Evolutionary conservation across 2,797 vertebrate species (phyloP).

Genomic region (Chaetodon trifasciatus): DNA sequence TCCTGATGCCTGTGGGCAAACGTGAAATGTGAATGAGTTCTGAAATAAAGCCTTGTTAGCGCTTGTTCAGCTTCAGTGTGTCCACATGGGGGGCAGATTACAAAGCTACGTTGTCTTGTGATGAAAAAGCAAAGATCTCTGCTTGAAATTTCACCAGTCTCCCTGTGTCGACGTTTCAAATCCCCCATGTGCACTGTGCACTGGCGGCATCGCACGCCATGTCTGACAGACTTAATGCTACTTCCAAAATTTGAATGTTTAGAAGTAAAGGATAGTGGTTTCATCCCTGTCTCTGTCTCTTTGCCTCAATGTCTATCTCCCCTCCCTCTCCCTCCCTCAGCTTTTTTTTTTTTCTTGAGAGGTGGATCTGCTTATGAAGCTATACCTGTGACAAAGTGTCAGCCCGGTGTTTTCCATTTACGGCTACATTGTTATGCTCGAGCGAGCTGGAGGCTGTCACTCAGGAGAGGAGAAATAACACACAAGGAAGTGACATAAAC

Average conservation of each 20-base stretch:
- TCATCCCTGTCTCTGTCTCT: slow-evolving; percentile 27
- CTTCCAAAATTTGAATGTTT: slow-evolving; percentile 26
- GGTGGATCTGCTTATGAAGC: slow-evolving; percentile 63
- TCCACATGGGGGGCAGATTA: slow-evolving; percentile 13
- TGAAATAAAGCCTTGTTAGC: background rate
- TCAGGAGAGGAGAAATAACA: slow-evolving; percentile 71
- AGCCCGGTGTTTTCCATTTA: slow-evolving; percentile 76
- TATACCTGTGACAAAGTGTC: slow-evolving; percentile 75
- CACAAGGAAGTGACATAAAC: slow-evolving; percentile 65
- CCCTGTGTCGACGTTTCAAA: slow-evolving; percentile 27
- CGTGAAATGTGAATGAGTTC: slow-evolving; percentile 9
- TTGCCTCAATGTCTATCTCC: slow-evolving; percentile 1
- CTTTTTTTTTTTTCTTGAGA: slow-evolving; percentile 40
- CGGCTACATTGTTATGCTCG: slow-evolving; percentile 71
- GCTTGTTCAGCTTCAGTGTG: background rate
- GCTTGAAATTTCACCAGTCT: background rate
- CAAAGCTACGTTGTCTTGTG: slow-evolving; percentile 17
- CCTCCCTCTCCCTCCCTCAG: slow-evolving; percentile 25
- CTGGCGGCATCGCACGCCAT: background rate
- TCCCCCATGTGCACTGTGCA: background rate
- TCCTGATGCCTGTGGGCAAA: slow-evolving; percentile 15
- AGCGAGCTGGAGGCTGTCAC: slow-evolving; percentile 70
- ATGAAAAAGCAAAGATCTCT: slow-evolving; percentile 31
- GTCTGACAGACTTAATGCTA: slow-evolving; percentile 7
- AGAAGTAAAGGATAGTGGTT: slow-evolving; percentile 14